Conservation (phyloP, 2,888 invertebrate species). For the Neoaliturus tenellus region DNA sequence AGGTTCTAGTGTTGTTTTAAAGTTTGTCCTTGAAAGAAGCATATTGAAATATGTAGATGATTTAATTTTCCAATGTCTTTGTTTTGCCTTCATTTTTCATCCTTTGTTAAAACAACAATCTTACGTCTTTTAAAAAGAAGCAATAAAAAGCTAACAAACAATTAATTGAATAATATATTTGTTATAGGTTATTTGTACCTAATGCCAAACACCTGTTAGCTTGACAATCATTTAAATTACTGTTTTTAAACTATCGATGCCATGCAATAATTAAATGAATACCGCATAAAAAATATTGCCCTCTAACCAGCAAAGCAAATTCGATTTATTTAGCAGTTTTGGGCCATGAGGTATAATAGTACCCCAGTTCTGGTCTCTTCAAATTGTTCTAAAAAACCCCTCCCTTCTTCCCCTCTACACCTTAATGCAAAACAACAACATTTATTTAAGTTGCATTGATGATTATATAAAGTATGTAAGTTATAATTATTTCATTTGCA, state of each 20-base stretch:
- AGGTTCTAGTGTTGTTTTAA: too few species aligned
- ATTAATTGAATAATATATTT: neutral
- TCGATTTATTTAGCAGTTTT: neutral
- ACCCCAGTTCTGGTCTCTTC: neutral
- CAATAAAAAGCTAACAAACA: conserved; percentile 24
- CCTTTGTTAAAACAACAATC: too few species aligned
- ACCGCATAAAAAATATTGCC: neutral
- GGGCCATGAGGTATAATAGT: neutral
- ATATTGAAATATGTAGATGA: too few species aligned
- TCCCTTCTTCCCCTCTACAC: neutral
- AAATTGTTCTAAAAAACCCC: neutral
- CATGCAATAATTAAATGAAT: conserved; percentile 31
- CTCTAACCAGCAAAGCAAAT: neutral
- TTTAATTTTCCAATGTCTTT: too few species aligned
- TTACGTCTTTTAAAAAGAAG: neutral
- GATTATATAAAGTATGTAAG: neutral
- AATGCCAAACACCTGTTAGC: neutral
- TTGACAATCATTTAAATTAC: conserved; percentile 18
- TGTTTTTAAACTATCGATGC: neutral
- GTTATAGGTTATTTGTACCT: neutral
- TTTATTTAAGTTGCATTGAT: neutral
- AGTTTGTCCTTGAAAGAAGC: too few species aligned
- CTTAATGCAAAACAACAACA: conserved; percentile 48
- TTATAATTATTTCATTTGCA: neutral
- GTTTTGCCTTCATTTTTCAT: too few species aligned